A percentile compares a stretch with the other conserved stretches of the same genome.
phyloP scores from a whole-genome alignment of 2,888 invertebrate genomes.

The Dione juno region DNA sequence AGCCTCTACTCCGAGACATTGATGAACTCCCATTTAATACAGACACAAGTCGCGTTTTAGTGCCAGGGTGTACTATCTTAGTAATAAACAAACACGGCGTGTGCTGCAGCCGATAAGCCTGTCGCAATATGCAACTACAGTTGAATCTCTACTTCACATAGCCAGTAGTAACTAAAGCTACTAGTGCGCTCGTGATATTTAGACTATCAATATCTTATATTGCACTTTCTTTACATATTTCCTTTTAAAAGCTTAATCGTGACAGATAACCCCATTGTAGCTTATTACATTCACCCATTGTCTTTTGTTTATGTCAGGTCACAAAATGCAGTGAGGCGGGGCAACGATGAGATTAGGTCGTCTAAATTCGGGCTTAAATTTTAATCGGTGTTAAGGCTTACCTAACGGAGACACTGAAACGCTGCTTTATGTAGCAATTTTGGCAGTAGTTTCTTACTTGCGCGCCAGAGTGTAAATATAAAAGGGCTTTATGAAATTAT shows the following conservation, averaged over 20 bases:
- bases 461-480: constrained; percentile 55
- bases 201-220: neutral
- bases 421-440: constrained; percentile 64
- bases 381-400: constrained; percentile 72
- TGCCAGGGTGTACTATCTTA: constrained; percentile 63
- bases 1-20: constrained; percentile 19
- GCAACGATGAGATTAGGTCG: constrained; percentile 73
- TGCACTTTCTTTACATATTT: neutral
- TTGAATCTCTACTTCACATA: constrained; percentile 43
- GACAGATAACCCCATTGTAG: constrained; percentile 62
- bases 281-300: constrained; percentile 64
- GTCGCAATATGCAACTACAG: constrained; percentile 49
- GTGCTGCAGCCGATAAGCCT: constrained; percentile 77
- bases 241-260: neutral
- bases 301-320: constrained; percentile 61
- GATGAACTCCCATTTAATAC: constrained; percentile 51
- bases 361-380: constrained; percentile 79
- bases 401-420: constrained; percentile 62
- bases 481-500: constrained; percentile 46
- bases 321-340: constrained; percentile 72
- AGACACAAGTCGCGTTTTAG: constrained; percentile 53
- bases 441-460: constrained; percentile 66
- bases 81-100: constrained; percentile 80
- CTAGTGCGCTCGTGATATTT: neutral
- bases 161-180: constrained; percentile 14